Evolutionary conservation across 2,113 vertebrate species (phyloP), one percentile per base, ranked within the genome.

Genomic region (Brienomyrus longianalis): DNA sequence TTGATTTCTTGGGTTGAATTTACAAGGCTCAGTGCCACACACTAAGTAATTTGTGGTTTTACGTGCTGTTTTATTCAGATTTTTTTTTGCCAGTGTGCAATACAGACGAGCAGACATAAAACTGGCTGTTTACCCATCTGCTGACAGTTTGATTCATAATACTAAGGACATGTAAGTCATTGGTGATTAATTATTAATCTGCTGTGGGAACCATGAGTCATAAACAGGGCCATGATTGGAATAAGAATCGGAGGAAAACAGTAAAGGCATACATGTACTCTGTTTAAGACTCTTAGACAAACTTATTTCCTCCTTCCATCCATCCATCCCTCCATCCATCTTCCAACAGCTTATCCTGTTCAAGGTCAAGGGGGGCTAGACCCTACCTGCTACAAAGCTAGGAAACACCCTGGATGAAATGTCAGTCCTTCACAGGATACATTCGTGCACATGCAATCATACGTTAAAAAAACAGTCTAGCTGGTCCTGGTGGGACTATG

Each of bases 61-160:
- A 66, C 27, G 62, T 10, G 5, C 27, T 74, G 47, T 27, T 62
- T 88, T 48, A 88, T 48, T 88, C 3, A 13, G 51, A 51, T 47
- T n/a, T 15, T n/a, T 15, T 52, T 48, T 70, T 51, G 35, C 62
- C 87, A n/a, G 13, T 48, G 62, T 47, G 39, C 47, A 50, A 70
- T 21, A 27, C 45, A 35, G 62, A 50, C 1, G n/a, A 74, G 7
- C 45, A 59, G 7, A 15, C 5, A 43, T 31, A 43, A 70, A 62
- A 88, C 39, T 66, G 88, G 88, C 51, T 88, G 59, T 74, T 88
- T 88, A 51, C 88, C 48, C 66, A 50, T 74, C 47, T 74, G 43
- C 66, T 88, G 62, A 47, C 88, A 88, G 62, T 35, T 88, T 51
- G 88, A 88, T 88, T 88, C 88, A 50, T 17, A 74, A 48, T 88